Conservation (phyloP, 2,113 vertebrate species). For the Henicopernis longicauda region DNA sequence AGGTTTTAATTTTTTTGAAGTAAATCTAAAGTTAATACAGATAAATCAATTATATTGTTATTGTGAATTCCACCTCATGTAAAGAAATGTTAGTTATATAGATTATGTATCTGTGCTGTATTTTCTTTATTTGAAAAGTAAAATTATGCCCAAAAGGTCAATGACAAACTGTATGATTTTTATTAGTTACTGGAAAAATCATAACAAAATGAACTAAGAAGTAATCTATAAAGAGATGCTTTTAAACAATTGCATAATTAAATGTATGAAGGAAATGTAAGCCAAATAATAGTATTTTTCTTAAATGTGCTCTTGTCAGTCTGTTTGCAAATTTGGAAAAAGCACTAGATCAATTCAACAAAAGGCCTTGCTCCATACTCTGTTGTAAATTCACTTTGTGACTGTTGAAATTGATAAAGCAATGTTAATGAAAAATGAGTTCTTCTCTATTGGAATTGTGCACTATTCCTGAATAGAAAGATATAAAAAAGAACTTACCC, state of each 20-base stretch:
- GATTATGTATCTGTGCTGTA: neutral
- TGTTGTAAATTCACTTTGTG: constrained; percentile 2
- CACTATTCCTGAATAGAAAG: neutral
- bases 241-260: neutral
- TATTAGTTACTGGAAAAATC: neutral
- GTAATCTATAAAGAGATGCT: neutral
- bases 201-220: neutral
- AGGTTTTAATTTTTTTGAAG: neutral
- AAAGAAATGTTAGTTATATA: neutral
- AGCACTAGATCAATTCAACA: neutral
- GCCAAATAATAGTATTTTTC: neutral
- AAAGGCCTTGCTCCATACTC: neutral
- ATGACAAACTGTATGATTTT: neutral
- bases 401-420: neutral
- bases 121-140: neutral
- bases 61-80: neutral
- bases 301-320: neutral
- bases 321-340: constrained; percentile 2
- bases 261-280: neutral
- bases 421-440: neutral
- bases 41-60: neutral
- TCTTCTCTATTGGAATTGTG: neutral
- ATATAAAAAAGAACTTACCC: neutral
- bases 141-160: neutral
- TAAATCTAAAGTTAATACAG: neutral